Evolutionary conservation across 2,113 vertebrate species (phyloP).

Genomic region (Zapus hudsonius): DNA sequence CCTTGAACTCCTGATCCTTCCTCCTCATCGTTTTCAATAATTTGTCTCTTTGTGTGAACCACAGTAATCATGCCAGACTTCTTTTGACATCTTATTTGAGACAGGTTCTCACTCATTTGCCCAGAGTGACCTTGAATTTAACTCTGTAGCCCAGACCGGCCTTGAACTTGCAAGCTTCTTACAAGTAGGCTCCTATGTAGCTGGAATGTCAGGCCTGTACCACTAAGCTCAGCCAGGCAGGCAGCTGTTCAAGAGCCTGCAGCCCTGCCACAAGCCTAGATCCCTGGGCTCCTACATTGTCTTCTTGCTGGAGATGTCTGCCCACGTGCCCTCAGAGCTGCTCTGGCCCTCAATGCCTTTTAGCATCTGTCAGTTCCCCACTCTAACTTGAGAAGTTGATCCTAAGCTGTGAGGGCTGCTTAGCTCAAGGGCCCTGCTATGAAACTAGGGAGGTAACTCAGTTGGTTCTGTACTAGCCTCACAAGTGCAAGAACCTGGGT

Average conservation of each 20-base stretch:
- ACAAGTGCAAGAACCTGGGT: no score
- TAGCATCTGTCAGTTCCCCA: neutral
- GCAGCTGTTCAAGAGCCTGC: neutral
- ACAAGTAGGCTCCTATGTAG: neutral
- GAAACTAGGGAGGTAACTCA: no score
- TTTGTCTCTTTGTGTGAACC: no score
- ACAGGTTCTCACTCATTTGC: neutral
- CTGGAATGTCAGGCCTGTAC: neutral
- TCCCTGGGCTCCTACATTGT: no score
- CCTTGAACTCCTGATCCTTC: no score
- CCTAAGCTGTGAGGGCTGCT: neutral
- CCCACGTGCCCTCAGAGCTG: neutral
- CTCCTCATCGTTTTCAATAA: no score
- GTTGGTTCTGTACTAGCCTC: no score
- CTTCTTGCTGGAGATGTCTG: neutral
- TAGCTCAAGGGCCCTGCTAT: neutral
- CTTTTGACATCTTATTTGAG: no score
- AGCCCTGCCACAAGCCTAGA: neutral
- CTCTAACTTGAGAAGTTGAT: neutral
- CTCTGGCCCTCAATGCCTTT: neutral
- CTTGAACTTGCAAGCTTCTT: neutral
- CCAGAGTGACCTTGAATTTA: neutral
- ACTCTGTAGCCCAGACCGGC: neutral
- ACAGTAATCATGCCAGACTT: no score
- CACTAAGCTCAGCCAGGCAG: neutral